A percentile compares a stretch with the other conserved stretches of the same genome.
phyloP scores from a whole-genome alignment of 2,888 invertebrate genomes.

The Drosophila recens region DNA sequence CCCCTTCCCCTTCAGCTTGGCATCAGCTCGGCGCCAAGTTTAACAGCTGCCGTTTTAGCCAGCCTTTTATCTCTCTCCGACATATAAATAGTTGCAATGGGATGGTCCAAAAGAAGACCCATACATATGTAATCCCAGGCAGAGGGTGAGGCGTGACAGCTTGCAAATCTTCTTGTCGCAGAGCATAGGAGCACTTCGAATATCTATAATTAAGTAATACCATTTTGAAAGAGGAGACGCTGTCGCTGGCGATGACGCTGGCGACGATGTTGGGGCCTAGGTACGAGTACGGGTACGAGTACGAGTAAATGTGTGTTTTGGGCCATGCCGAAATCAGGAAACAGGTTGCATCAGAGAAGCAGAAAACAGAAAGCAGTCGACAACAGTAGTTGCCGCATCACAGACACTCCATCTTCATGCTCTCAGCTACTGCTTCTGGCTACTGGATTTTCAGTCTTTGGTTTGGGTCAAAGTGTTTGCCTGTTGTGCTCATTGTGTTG shows the following conservation, averaged over 20 bases:
- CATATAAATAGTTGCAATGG: constrained; percentile 30
- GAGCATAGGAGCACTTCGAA: constrained; percentile 36
- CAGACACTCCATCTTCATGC: constrained; percentile 10
- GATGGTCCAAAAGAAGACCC: constrained; percentile 17
- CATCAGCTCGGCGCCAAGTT: constrained; percentile 12
- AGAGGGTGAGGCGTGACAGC: constrained; percentile 29
- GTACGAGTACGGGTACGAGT: too few relatives aligned
- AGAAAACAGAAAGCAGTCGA: constrained; percentile 23
- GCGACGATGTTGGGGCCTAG: background rate
- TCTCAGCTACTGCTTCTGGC: constrained; percentile 17
- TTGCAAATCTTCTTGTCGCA: constrained; percentile 72
- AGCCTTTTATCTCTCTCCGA: background rate
- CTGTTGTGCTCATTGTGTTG: constrained; percentile 25
- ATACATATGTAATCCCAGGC: constrained; percentile 37
- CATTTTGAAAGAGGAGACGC: constrained; percentile 32
- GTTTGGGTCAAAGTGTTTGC: constrained; percentile 61
- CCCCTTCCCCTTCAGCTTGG: background rate
- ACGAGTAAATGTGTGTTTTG: constrained; percentile 22
- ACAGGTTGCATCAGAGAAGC: constrained; percentile 67
- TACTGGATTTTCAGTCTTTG: constrained; percentile 33
- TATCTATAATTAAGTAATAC: constrained; percentile 73
- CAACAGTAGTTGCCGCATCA: constrained; percentile 33
- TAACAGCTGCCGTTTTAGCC: constrained; percentile 2
- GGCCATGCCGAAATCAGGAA: constrained; percentile 65
- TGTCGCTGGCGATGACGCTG: too few relatives aligned